phyloP scores from a whole-genome alignment of 1,140 invertebrate species.

The Drosophila parabipectinata region DNA sequence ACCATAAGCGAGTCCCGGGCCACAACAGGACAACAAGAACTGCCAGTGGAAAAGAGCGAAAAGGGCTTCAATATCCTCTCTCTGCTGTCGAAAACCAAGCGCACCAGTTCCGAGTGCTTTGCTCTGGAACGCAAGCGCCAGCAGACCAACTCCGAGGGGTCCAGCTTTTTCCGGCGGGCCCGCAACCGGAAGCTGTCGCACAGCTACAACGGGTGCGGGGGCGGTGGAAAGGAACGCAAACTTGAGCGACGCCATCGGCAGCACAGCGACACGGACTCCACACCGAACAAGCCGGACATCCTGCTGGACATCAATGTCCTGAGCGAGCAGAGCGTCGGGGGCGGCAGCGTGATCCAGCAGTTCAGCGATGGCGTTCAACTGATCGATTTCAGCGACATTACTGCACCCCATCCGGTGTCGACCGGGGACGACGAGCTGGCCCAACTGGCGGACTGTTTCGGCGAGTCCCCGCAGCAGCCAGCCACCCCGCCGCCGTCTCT shows the following conservation, averaged over 20 bases:
- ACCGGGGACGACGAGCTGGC: slow-evolving; percentile 62
- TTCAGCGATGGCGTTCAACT: slow-evolving; percentile 68
- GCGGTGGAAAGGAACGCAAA: slow-evolving; percentile 66
- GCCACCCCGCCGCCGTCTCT: slow-evolving; percentile 77
- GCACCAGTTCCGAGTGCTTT: slow-evolving; percentile 77
- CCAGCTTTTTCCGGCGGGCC: slow-evolving; percentile 71
- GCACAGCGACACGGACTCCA: slow-evolving; percentile 79
- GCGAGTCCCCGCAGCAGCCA: slow-evolving; percentile 70
- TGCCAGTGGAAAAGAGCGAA: slow-evolving; percentile 47
- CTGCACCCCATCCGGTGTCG: background rate
- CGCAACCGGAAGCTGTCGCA: slow-evolving; percentile 79
- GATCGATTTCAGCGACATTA: slow-evolving; percentile 68
- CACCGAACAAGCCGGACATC: slow-evolving; percentile 79
- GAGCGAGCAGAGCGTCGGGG: slow-evolving; percentile 53
- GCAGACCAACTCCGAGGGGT: slow-evolving; percentile 74
- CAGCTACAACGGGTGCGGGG: slow-evolving; percentile 75
- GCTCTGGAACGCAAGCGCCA: slow-evolving; percentile 74
- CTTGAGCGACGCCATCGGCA: slow-evolving; percentile 65
- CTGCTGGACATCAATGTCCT: slow-evolving; percentile 80
- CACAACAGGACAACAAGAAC: slow-evolving; percentile 26
- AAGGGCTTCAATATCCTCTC: slow-evolving; percentile 76
- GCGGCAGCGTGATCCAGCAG: slow-evolving; percentile 54
- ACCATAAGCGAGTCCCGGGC: slow-evolving; percentile 55
- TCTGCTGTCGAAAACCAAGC: slow-evolving; percentile 74
- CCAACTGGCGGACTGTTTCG: slow-evolving; percentile 71